Evolutionary conservation across 2,888 invertebrate genomes (phyloP).

Genomic region (Cecidostiba fungosa): DNA sequence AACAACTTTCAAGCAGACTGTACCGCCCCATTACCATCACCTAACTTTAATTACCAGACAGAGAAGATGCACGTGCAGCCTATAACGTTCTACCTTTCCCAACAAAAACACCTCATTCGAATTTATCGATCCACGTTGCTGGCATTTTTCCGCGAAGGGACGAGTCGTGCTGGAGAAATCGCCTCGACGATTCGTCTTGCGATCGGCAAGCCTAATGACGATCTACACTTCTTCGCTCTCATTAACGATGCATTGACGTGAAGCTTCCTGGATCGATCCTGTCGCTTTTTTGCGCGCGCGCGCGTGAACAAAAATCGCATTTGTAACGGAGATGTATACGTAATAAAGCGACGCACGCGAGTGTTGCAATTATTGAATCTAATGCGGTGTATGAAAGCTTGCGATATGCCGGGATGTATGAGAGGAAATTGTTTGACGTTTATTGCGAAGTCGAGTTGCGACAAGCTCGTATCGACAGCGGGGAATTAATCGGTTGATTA

Average conservation of each 20-base stretch:
- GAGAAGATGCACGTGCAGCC: not conserved
- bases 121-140: not conserved
- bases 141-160: not conserved
- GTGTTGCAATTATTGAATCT: slow-evolving; percentile 35
- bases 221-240: not conserved
- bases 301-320: not conserved
- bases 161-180: not conserved
- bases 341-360: slow-evolving; percentile 1
- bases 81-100: not conserved
- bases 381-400: slow-evolving; percentile 2
- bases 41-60: not conserved
- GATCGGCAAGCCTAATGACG: slow-evolving; percentile 1
- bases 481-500: slow-evolving; percentile 22
- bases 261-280: slow-evolving; percentile 30
- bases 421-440: slow-evolving; percentile 43
- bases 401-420: not conserved
- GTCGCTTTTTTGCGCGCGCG: not conserved
- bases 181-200: not conserved
- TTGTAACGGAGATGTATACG: not conserved
- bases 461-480: slow-evolving; percentile 36
- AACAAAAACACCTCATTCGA: not conserved
- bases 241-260: slow-evolving; percentile 12
- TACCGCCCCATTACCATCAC: slow-evolving; percentile 3
- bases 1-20: slow-evolving; percentile 1
- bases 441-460: slow-evolving; percentile 43